phyloP scores from a whole-genome alignment of 2,113 vertebrate species.

The Nycticebus coucang region DNA sequence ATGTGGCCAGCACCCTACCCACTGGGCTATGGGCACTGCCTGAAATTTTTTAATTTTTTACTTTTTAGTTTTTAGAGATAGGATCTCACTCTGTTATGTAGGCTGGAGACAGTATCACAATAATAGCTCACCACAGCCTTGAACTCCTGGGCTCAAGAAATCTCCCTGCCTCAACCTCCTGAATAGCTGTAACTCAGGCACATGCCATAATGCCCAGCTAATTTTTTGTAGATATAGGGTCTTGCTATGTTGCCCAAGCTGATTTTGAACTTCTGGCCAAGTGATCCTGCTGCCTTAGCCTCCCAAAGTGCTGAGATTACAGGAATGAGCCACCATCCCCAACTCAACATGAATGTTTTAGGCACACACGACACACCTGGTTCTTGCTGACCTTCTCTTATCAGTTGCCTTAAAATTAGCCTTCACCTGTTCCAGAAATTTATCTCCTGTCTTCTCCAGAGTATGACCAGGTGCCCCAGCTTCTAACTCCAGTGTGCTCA shows the following conservation, averaged over 20 bases:
- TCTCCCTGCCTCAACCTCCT: background rate
- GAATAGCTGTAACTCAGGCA: background rate
- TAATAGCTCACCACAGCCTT: background rate
- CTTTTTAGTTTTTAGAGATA: background rate
- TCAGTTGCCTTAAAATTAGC: background rate
- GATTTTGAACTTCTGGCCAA: no score
- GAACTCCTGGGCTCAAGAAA: background rate
- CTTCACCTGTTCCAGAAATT: background rate
- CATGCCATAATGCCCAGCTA: background rate
- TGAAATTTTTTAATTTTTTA: no score
- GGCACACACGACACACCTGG: background rate
- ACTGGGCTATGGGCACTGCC: no score
- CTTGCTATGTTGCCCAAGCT: no score
- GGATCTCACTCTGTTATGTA: background rate
- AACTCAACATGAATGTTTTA: background rate
- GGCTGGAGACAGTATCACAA: background rate
- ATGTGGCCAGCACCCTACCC: no score
- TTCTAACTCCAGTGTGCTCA: no score
- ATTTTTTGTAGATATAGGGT: no score
- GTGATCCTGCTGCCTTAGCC: no score
- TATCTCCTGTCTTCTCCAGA: background rate
- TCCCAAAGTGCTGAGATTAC: no score
- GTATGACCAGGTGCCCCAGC: fast-evolving
- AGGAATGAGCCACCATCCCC: no score
- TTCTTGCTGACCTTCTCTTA: background rate